Percentiles rank a stretch among this genome's conserved stretches.
phyloP scores from a whole-genome alignment of 2,888 invertebrate genomes.

The Agrochola macilenta region DNA sequence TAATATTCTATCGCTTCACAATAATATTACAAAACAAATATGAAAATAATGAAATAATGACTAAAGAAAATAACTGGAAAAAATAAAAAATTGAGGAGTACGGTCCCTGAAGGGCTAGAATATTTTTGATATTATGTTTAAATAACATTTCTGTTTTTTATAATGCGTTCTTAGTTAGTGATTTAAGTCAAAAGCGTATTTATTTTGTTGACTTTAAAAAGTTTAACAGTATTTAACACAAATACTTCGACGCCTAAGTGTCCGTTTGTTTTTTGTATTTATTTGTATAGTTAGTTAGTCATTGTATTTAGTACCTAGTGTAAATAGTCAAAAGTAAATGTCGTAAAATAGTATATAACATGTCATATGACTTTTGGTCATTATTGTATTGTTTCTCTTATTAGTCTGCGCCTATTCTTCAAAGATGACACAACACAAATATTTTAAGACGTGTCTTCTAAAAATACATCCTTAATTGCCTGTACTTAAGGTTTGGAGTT shows the following conservation, averaged over 20 bases:
- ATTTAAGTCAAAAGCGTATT: background rate
- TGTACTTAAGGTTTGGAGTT: slow-evolving; percentile 40
- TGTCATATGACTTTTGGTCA: slow-evolving; percentile 50
- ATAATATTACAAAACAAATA: no score
- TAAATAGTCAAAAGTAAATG: background rate
- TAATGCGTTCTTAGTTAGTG: background rate
- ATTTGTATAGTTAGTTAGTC: no score
- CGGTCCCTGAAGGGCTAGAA: background rate
- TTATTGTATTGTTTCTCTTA: slow-evolving; percentile 44
- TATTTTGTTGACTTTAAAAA: no score
- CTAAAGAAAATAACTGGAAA: background rate
- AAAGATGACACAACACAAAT: slow-evolving; percentile 33
- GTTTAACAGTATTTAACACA: no score
- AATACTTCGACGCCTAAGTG: no score
- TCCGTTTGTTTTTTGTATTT: no score
- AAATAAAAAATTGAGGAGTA: background rate
- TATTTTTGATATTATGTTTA: background rate
- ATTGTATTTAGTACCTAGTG: no score
- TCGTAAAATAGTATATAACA: slow-evolving; percentile 5
- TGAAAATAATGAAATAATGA: no score
- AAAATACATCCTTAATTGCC: slow-evolving; percentile 29
- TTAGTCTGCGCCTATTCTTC: slow-evolving; percentile 29
- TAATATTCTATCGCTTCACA: no score
- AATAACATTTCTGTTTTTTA: background rate
- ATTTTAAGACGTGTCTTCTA: slow-evolving; percentile 24